phyloP scores from a whole-genome alignment of 2,113 vertebrate genomes.

The Sardina pilchardus region DNA sequence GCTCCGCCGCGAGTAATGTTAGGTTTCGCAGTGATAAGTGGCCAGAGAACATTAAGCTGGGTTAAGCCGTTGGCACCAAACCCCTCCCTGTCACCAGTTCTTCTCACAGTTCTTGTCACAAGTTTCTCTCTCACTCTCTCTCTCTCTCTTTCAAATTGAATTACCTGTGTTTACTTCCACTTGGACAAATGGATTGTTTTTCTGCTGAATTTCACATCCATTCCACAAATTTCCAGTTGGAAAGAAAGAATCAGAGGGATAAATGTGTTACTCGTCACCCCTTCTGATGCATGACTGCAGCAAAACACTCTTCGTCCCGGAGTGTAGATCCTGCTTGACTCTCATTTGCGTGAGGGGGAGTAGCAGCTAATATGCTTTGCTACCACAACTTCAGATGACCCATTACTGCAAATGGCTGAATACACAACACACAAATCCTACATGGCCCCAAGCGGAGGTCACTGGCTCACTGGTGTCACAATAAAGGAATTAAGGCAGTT shows the following conservation, averaged over 20 bases:
- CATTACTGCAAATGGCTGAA: background rate
- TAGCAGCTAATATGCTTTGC: background rate
- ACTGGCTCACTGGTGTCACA: background rate
- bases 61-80: background rate
- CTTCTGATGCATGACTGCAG: background rate
- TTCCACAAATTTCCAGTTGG: background rate
- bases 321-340: background rate
- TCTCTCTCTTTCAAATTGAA: background rate
- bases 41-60: background rate
- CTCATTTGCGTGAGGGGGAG: background rate
- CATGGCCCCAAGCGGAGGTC: background rate
- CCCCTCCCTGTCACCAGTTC: background rate
- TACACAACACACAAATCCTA: conserved; percentile 1
- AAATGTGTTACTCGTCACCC: background rate
- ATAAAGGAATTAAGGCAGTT: background rate
- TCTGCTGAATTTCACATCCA: background rate
- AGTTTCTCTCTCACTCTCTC: background rate
- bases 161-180: background rate
- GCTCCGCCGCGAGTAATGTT: background rate
- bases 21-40: conserved; percentile 10
- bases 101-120: background rate
- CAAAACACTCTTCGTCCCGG: background rate
- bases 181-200: background rate
- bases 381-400: background rate
- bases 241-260: background rate